Evolutionary conservation across 2,888 invertebrate species (phyloP).

Genomic region (Chymomyza caudatula): DNA sequence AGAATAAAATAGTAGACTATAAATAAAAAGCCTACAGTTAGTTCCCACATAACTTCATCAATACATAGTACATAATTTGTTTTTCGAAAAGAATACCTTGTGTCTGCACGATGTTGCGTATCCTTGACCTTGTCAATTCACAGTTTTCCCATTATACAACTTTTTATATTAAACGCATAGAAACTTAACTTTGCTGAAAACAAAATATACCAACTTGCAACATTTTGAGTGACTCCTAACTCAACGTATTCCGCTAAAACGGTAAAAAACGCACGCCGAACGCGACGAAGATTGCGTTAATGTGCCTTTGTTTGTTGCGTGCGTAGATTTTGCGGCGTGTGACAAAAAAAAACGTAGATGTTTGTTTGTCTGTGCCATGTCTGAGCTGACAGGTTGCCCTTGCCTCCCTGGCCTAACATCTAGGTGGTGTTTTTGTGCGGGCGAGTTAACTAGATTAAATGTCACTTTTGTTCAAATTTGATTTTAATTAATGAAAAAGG

Average conservation of each 20-base stretch:
- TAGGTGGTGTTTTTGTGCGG: neutral
- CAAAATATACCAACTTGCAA: neutral
- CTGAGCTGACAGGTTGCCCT: neutral
- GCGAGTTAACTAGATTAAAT: slow-evolving; percentile 21
- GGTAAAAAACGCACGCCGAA: neutral
- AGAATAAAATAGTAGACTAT: no score
- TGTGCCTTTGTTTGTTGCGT: slow-evolving; percentile 7
- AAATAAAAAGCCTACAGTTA: neutral
- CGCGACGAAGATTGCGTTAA: slow-evolving; percentile 7
- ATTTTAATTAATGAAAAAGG: slow-evolving; percentile 49
- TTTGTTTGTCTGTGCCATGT: neutral
- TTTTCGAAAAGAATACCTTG: slow-evolving; percentile 7
- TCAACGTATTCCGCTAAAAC: neutral
- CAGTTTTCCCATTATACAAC: slow-evolving; percentile 53
- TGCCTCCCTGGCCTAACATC: no score
- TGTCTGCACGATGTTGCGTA: slow-evolving; percentile 20
- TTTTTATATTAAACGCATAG: neutral
- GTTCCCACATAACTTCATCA: neutral
- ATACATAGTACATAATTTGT: neutral
- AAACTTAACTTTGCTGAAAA: neutral
- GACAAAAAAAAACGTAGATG: neutral
- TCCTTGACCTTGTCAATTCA: slow-evolving; percentile 61
- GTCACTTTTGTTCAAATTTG: slow-evolving; percentile 29
- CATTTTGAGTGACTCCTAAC: neutral
- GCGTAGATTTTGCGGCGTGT: neutral